Percentiles rank a stretch among this genome's conserved stretches.
Evolutionary conservation across 2,113 vertebrate species (phyloP).

Genomic region (Tachycineta bicolor): DNA sequence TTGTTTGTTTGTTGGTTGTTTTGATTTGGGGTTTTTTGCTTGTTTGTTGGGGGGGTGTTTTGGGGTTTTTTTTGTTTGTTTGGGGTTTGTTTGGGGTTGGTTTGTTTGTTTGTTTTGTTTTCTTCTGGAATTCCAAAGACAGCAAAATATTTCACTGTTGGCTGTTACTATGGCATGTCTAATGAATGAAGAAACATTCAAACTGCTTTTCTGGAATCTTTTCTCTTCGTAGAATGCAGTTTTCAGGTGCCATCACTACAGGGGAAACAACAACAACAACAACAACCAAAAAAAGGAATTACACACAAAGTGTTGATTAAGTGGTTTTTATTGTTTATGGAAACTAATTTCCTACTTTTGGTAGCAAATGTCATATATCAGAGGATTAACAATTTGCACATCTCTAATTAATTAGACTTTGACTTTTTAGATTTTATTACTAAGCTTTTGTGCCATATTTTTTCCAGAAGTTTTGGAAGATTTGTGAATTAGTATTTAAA

Average conservation of each 20-base stretch:
- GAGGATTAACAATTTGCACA: not conserved
- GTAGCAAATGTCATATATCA: not conserved
- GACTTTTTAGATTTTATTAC: constrained; percentile 38
- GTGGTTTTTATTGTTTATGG: not conserved
- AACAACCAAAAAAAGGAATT: not conserved
- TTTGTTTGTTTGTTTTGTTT: not conserved
- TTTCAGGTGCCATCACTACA: not conserved
- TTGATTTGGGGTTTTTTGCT: too few species aligned
- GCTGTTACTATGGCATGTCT: not conserved
- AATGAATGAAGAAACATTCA: not conserved
- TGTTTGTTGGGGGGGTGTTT: too few species aligned
- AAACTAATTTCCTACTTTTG: constrained; percentile 12
- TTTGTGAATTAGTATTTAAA: constrained; percentile 8
- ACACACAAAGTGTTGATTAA: constrained; percentile 10
- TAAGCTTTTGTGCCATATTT: constrained; percentile 6
- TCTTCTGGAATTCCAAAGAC: not conserved
- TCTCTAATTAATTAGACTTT: constrained; percentile 23
- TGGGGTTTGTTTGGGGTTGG: too few species aligned
- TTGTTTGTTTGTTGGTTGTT: too few species aligned
- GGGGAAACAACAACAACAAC: not conserved
- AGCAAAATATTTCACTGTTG: not conserved
- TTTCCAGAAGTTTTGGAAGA: constrained; percentile 23
- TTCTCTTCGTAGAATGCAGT: not conserved
- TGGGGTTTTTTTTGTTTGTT: too few species aligned
- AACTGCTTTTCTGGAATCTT: not conserved